These are phyloP conservation scores for Stegostoma tigrinum DNA, from an alignment of 2,113 vertebrate species.

Conservation along the genomic window DNA sequence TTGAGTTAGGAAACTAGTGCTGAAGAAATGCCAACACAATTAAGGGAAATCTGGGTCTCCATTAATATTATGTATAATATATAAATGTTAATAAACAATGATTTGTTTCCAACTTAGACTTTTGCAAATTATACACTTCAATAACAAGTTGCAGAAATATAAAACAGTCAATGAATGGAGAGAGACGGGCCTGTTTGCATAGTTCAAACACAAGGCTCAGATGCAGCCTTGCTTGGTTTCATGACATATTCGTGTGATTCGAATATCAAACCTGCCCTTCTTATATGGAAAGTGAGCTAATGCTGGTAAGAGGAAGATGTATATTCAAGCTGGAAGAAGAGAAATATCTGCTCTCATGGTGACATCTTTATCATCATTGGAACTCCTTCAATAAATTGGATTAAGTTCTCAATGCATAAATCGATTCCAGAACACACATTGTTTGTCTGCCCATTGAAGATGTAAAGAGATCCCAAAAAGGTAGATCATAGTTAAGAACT, in stretches of 20 bases:
- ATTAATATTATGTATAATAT: background rate
- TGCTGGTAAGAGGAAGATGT: background rate
- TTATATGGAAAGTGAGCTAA: background rate
- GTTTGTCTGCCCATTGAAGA: background rate
- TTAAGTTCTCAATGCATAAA: background rate
- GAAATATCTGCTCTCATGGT: background rate
- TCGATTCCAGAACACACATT: background rate
- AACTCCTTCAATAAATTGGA: background rate
- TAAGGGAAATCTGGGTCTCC: background rate
- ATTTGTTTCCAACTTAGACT: background rate
- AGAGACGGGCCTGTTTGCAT: background rate
- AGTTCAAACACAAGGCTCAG: background rate
- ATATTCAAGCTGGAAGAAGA: background rate
- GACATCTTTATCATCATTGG: background rate
- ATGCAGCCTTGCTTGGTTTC: background rate
- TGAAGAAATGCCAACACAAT: background rate
- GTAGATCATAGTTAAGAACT: background rate
- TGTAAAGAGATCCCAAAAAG: background rate
- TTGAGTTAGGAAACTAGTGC: background rate
- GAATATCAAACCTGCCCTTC: background rate
- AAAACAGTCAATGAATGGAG: background rate
- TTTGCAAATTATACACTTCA: background rate
- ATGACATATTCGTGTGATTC: background rate
- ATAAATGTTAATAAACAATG: background rate
- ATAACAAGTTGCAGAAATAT: background rate